These are phyloP conservation scores for Magallana gigas DNA, from an alignment of 1,140 invertebrate genomes.

Conservation along the genomic window DNA sequence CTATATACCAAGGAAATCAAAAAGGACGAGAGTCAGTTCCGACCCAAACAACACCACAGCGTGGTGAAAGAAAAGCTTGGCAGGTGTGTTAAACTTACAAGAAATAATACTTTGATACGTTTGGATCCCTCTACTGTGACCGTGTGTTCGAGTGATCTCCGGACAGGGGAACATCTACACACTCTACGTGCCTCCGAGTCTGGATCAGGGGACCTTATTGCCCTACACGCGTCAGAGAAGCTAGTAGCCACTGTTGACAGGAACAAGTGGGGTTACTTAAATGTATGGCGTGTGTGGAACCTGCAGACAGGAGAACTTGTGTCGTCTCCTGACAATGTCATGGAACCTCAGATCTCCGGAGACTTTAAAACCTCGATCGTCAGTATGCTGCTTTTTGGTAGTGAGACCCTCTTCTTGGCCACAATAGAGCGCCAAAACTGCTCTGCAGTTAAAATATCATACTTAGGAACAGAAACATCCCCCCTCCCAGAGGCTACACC, in stretches of 20 bases:
- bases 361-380: neutral
- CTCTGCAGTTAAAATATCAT: constrained; percentile 33
- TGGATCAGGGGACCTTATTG: constrained; percentile 48
- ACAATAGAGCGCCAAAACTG: neutral
- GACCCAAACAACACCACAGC: neutral
- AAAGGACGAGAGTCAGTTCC: neutral
- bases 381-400: constrained; percentile 42
- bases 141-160: constrained; percentile 44
- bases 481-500: constrained; percentile 53
- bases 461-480: constrained; percentile 47
- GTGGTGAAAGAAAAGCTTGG: neutral
- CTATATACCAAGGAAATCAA: neutral
- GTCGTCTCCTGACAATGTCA: neutral
- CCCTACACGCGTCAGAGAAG: constrained; percentile 53
- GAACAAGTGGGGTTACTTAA: neutral
- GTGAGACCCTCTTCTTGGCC: constrained; percentile 43
- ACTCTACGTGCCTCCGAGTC: constrained; percentile 36
- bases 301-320: neutral
- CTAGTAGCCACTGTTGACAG: constrained; percentile 43
- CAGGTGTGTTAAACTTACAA: neutral
- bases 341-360: neutral
- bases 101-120: constrained; percentile 34
- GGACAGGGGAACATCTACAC: constrained; percentile 43
- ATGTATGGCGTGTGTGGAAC: neutral
- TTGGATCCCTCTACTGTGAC: neutral